Conservation (phyloP, 1,140 invertebrate genomes). For the Drosophila grimshawi region DNA sequence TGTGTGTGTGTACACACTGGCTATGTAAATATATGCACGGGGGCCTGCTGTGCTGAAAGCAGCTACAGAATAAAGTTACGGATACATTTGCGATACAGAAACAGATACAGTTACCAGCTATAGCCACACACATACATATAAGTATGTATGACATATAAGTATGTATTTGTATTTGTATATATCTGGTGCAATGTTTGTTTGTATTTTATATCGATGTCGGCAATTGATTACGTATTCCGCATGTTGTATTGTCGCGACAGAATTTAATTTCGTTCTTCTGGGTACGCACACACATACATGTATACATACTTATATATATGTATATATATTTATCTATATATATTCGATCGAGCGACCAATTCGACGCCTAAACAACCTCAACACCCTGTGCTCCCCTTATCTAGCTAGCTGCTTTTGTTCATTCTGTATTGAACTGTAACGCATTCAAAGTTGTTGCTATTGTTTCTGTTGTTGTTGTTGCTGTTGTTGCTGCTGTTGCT, state of each 20-base stretch:
- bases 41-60: neutral
- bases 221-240: conserved; percentile 80
- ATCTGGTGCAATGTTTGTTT: conserved; percentile 14
- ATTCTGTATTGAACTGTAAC: conserved; percentile 72
- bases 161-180: conserved; percentile 26
- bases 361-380: conserved; percentile 26
- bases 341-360: conserved; percentile 61
- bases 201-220: conserved; percentile 52
- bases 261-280: conserved; percentile 80
- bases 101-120: too few relatives aligned
- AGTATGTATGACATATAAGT: conserved; percentile 10
- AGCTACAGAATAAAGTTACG: neutral
- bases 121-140: conserved; percentile 2
- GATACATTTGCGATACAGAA: neutral
- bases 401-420: conserved; percentile 14
- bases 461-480: conserved; percentile 20
- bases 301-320: too few relatives aligned
- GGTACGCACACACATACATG: conserved; percentile 27
- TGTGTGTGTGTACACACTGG: neutral
- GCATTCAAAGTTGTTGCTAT: conserved; percentile 55
- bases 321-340: neutral
- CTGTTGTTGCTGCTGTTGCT: conserved; percentile 23
- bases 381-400: neutral
- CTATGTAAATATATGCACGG: conserved; percentile 66
- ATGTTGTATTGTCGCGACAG: conserved; percentile 78